A percentile compares a stretch with the other conserved stretches of the same genome.
phyloP scores from a whole-genome alignment of 1,140 invertebrate genomes.

The Caenorhabditis elegans region DNA sequence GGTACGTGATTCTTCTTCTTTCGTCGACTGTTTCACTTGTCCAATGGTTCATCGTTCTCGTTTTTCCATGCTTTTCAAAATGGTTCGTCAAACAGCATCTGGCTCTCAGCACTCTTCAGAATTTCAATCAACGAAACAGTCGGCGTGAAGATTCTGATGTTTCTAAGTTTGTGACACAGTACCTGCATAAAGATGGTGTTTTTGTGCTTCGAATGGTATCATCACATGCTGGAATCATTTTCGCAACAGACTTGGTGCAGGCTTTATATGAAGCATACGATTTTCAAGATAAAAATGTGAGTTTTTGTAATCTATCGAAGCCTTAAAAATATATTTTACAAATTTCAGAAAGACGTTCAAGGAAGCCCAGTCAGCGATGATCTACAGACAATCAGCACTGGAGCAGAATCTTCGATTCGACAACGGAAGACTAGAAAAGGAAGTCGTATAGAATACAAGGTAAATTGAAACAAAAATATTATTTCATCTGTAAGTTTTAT shows the following conservation, averaged over 20 bases:
- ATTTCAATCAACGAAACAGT: slow-evolving; percentile 27
- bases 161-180: slow-evolving; percentile 67
- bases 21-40: slow-evolving; percentile 66
- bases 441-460: neutral
- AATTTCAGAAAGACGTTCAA: neutral
- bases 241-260: slow-evolving; percentile 51
- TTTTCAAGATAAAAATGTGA: neutral
- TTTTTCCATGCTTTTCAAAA: slow-evolving; percentile 44
- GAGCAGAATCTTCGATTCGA: neutral
- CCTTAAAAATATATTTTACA: no score
- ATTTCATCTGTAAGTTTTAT: neutral
- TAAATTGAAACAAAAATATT: neutral
- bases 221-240: slow-evolving; percentile 57
- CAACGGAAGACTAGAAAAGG: neutral
- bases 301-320: neutral
- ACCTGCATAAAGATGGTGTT: slow-evolving; percentile 69
- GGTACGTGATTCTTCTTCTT: slow-evolving; percentile 61
- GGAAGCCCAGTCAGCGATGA: neutral
- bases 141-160: slow-evolving; percentile 44
- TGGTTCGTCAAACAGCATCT: slow-evolving; percentile 45
- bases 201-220: slow-evolving; percentile 69
- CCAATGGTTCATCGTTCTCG: slow-evolving; percentile 59
- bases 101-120: slow-evolving; percentile 34
- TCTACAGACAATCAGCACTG: neutral
- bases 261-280: slow-evolving; percentile 46